These are phyloP conservation scores for Aleadryas rufinucha DNA, from an alignment of 2,113 vertebrate genomes.

Conservation along the genomic window DNA sequence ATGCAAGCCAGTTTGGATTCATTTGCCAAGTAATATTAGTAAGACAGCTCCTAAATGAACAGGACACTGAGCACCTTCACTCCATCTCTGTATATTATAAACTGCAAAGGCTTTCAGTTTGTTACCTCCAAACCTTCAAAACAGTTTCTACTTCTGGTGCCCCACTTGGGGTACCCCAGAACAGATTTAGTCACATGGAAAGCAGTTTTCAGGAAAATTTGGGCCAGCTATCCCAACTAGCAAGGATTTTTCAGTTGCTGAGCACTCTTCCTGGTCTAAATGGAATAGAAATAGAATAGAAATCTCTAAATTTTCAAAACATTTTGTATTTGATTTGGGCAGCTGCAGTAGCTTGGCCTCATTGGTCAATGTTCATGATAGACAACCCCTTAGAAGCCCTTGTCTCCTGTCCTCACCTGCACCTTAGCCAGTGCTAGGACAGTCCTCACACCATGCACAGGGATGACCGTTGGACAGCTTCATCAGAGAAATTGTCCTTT, in stretches of 20 bases:
- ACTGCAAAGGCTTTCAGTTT: background rate
- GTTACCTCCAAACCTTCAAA: background rate
- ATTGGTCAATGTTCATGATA: background rate
- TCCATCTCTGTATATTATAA: background rate
- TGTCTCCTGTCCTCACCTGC: background rate
- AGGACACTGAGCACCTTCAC: background rate
- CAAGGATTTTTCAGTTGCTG: background rate
- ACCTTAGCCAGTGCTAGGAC: background rate
- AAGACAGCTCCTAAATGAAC: background rate
- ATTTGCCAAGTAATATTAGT: constrained; percentile 21
- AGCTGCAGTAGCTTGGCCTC: background rate
- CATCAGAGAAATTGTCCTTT: background rate
- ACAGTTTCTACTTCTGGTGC: background rate
- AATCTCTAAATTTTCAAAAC: background rate
- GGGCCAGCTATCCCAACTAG: background rate
- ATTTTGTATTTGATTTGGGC: background rate
- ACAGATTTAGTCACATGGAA: background rate
- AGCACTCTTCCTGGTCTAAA: background rate
- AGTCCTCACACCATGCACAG: background rate
- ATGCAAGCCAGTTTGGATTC: background rate
- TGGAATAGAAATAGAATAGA: background rate
- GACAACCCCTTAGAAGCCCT: background rate
- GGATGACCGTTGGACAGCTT: background rate
- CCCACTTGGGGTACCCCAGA: background rate
- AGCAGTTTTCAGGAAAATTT: background rate